These are phyloP conservation scores for Halcyon leucocephala DNA, from an alignment of 2,797 vertebrate species.

Conservation along the genomic window DNA sequence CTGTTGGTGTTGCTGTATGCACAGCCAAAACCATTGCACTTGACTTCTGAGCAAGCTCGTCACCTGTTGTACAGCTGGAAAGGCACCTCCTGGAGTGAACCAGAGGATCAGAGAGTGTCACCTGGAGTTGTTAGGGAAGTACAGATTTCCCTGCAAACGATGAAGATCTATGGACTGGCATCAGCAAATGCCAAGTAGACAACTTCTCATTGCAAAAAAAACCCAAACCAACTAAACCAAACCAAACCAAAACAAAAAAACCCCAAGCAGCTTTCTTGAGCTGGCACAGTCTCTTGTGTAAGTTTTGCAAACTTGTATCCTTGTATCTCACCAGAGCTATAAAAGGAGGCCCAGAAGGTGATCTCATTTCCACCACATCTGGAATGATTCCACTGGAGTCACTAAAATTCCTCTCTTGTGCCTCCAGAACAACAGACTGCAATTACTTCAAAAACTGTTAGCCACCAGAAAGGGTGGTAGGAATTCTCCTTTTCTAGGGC, in stretches of 20 bases:
- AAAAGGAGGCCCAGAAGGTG: neutral
- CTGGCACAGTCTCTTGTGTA: neutral
- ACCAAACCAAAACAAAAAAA: neutral
- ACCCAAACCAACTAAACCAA: no score
- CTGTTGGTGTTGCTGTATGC: no score
- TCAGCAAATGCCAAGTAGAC: neutral
- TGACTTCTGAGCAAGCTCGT: neutral
- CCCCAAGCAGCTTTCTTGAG: neutral
- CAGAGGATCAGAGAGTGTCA: neutral
- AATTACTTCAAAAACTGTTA: neutral
- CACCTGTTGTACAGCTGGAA: neutral
- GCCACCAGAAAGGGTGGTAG: neutral
- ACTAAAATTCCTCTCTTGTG: neutral
- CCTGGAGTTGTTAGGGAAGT: neutral
- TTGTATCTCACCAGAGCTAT: neutral
- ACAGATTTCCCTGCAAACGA: neutral
- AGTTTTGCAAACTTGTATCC: neutral
- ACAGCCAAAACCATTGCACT: neutral
- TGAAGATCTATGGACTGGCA: neutral
- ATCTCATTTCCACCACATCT: conserved; percentile 24
- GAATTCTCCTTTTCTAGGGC: neutral
- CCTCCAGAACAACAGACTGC: neutral
- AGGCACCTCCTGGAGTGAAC: neutral
- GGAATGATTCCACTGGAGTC: conserved; percentile 18
- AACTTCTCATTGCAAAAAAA: accelerated